A percentile compares a stretch with the other conserved stretches of the same genome.
Evolutionary conservation across 2,113 vertebrate genomes (phyloP).

Genomic region (Apodemus speciosus): DNA sequence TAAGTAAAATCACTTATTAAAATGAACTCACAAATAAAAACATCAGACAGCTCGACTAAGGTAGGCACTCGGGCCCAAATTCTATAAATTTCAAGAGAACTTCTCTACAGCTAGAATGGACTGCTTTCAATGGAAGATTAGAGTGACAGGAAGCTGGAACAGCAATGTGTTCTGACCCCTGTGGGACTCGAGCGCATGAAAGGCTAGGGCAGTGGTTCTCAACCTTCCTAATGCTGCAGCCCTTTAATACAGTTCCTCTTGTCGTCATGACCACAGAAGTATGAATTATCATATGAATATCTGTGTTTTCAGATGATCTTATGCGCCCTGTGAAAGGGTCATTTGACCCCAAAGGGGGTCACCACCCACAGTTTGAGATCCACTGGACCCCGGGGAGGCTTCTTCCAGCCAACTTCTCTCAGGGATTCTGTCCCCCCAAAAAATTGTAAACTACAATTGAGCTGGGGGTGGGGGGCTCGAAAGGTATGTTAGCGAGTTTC

Average conservation of each 20-base stretch:
- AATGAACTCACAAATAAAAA: constrained; percentile 4
- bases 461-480: not conserved
- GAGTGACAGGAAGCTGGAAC: not conserved
- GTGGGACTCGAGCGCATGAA: not conserved
- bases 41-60: not conserved
- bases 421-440: not conserved
- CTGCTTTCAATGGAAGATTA: not conserved
- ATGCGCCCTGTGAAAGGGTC: not conserved
- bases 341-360: not conserved
- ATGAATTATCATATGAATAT: not conserved
- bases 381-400: not conserved
- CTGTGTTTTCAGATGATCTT: not conserved
- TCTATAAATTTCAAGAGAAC: not conserved
- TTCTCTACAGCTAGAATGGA: not conserved
- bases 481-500: not conserved
- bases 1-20: not conserved
- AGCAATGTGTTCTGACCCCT: not conserved
- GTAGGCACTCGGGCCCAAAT: not conserved
- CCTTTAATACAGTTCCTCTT: not conserved
- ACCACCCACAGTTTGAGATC: not conserved
- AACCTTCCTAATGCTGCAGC: not conserved
- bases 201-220: not conserved
- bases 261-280: not conserved
- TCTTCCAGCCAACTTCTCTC: not conserved
- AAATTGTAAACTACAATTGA: too few relatives aligned